Evolutionary conservation across 2,113 vertebrate species (phyloP), one percentile per base, ranked within the genome.

Genomic region (Lipotes vexillifer): DNA sequence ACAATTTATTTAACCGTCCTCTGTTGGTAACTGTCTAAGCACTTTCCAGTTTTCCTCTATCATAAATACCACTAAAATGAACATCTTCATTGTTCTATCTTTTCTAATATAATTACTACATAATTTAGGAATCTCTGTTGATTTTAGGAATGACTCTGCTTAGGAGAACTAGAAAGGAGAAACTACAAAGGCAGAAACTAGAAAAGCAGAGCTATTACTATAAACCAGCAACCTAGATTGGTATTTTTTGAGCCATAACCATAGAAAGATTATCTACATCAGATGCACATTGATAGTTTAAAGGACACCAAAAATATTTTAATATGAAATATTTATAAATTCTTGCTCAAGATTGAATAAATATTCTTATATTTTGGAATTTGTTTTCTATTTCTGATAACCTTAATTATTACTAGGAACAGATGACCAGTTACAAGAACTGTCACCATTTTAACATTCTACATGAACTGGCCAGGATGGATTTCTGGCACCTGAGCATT

Each of bases 401-500:
- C 75, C n/a, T 75, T 90, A 61, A 20, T 90, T 88, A 93, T 95
- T 83, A 90, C 33, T 49, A 65, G 80, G 49, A 94, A 69, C 41
- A 87, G 57, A 95, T 85, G 81, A 91, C 75, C 88, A 94, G 9
- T 81, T 82, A 55, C 8, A 88, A 96, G 46, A 77, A 52, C 25
- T 82, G 57, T 88, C 49, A 41, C 68, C 46, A 29, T 93, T 93
- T 90, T 94, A 80, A 66, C 68, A 66, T 94, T 96, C 65, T 61
- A 17, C 52, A 29, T 84, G 69, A 93, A 80, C 75, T 75, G 31
- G 80, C 66, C 65, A 55, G 86, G 38, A n/a, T 72, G 81, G 44
- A 44, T 82, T 97, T 91, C 93, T 97, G 90, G 96, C 94, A 93
- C 65, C 75, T 88, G 85, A n/a, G 27, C 41, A 31, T 88, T 94